phyloP scores from a whole-genome alignment of 2,888 invertebrate genomes.

The Aspidapion aeneum region DNA sequence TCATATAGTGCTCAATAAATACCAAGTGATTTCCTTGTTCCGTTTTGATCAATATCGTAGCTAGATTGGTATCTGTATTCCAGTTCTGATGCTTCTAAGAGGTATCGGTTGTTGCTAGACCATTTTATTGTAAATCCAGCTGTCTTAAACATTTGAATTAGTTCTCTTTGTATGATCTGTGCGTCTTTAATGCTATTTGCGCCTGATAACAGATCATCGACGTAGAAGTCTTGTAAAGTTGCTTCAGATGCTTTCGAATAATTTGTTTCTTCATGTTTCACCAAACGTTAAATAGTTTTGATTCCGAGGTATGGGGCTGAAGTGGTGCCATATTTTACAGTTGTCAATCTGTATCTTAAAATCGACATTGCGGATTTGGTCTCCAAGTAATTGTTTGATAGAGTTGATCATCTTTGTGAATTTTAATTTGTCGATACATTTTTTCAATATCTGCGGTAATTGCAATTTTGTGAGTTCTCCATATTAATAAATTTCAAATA shows the following conservation, averaged over 20 bases:
- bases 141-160: not conserved
- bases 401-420: conserved; percentile 11
- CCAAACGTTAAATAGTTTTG: not conserved
- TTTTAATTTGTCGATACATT: conserved; percentile 12
- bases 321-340: not conserved
- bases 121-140: not conserved
- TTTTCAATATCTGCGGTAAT: conserved; percentile 6
- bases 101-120: not conserved
- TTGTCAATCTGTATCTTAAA: not conserved
- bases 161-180: not conserved
- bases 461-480: conserved; percentile 5
- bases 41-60: not conserved
- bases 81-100: not conserved
- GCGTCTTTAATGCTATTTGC: not conserved
- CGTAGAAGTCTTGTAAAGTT: not conserved
- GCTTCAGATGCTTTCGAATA: not conserved
- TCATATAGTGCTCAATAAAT: not conserved
- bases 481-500: conserved; percentile 7
- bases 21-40: not conserved
- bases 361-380: not conserved
- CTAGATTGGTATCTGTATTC: not conserved
- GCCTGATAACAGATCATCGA: not conserved
- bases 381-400: conserved; percentile 23
- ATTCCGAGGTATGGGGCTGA: not conserved
- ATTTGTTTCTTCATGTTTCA: not conserved